These are phyloP conservation scores for Rhinella marina DNA, from an alignment of 2,797 vertebrate genomes.

Conservation along the genomic window DNA sequence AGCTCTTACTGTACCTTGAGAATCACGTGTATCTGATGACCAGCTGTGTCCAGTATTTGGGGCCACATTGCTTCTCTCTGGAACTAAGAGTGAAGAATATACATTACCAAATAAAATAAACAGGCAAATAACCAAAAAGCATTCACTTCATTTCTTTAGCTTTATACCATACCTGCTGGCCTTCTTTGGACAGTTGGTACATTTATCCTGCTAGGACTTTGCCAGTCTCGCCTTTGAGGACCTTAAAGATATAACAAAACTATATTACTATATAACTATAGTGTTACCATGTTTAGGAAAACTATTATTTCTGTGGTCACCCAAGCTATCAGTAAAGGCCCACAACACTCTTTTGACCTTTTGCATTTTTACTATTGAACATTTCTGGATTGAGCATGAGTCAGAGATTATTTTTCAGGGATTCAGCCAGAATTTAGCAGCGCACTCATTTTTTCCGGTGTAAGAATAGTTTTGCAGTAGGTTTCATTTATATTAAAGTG, in stretches of 20 bases:
- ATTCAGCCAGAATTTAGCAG: neutral
- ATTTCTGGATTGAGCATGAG: neutral
- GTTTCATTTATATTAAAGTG: neutral
- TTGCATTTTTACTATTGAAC: neutral
- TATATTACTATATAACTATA: neutral
- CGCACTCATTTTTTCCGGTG: neutral
- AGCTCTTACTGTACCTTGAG: constrained; percentile 74
- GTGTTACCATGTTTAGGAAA: neutral
- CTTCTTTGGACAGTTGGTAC: constrained; percentile 76
- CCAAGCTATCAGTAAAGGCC: neutral
- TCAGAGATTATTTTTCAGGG: neutral
- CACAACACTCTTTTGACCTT: neutral
- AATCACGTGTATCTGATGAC: constrained; percentile 72
- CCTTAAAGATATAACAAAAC: constrained; percentile 65
- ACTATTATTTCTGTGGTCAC: neutral
- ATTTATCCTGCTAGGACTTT: constrained; percentile 73
- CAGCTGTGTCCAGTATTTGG: constrained; percentile 78
- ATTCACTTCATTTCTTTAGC: neutral
- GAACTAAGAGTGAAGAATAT: constrained; percentile 64
- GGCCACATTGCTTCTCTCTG: constrained; percentile 76
- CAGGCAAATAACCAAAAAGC: neutral
- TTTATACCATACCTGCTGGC: constrained; percentile 76
- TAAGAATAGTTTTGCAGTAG: neutral
- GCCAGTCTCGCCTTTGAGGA: constrained; percentile 79
- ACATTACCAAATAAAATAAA: neutral